A percentile compares a stretch with the other conserved stretches of the same genome.
Evolutionary conservation across 2,888 invertebrate species (phyloP).

Genomic region (Acleris literana): DNA sequence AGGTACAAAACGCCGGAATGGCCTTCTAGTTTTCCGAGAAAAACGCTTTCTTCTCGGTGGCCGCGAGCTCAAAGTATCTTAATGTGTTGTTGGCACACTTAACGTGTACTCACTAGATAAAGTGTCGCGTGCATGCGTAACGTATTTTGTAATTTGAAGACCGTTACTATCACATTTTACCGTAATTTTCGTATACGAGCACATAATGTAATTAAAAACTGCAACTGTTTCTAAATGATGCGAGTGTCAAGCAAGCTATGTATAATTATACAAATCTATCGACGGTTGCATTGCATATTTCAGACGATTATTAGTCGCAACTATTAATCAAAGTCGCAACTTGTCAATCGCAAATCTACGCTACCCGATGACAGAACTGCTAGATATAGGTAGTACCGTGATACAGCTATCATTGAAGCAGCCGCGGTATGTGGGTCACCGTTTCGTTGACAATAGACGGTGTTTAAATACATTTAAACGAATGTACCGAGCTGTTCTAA

Average conservation of each 20-base stretch:
- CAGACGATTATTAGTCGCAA: not conserved
- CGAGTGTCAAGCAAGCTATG: too few species aligned
- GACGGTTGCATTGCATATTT: constrained; percentile 1
- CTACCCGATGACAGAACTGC: constrained; percentile 48
- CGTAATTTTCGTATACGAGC: not conserved
- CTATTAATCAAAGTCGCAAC: constrained; percentile 4
- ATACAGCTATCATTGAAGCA: constrained; percentile 15
- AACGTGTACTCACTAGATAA: constrained; percentile 26
- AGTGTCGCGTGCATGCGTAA: constrained; percentile 15
- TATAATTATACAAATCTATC: not conserved
- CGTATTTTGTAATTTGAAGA: constrained; percentile 6
- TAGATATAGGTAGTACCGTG: constrained; percentile 7
- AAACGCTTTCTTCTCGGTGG: constrained; percentile 71
- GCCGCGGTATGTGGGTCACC: constrained; percentile 50
- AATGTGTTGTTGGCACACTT: constrained; percentile 32
- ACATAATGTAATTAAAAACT: not conserved
- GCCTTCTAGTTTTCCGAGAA: constrained; percentile 60
- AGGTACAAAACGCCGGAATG: constrained; percentile 27
- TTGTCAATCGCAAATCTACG: constrained; percentile 37
- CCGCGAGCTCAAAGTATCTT: constrained; percentile 53
- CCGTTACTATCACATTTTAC: constrained; percentile 4
- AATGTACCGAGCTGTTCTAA: constrained; percentile 33
- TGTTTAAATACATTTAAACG: constrained; percentile 47
- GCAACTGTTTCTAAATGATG: too few species aligned
- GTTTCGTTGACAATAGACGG: constrained; percentile 54